phyloP scores from a whole-genome alignment of 1,140 invertebrate species.

The Rhagoletis pomonella region DNA sequence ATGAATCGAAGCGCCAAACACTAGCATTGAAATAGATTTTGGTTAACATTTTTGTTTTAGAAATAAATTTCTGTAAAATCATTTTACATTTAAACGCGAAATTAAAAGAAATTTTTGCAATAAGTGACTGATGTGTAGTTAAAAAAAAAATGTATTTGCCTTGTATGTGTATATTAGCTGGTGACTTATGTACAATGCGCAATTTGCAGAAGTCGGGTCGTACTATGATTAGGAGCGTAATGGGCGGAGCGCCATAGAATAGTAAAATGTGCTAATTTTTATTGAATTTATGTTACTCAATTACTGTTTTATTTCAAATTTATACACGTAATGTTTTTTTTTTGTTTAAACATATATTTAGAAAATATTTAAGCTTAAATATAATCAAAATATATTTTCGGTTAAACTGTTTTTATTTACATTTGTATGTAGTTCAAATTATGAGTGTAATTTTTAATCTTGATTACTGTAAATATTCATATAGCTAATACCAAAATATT shows the following conservation, averaged over 20 bases:
- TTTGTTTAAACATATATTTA: slow-evolving; percentile 2
- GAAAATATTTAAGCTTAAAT: neutral
- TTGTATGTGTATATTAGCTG: too few species aligned
- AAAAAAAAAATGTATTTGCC: too few species aligned
- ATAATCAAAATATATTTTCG: neutral
- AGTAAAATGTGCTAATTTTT: slow-evolving; percentile 14
- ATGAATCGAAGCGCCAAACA: too few species aligned
- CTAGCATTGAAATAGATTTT: too few species aligned
- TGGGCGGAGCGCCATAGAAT: neutral
- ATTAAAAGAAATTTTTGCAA: too few species aligned
- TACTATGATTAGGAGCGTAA: neutral
- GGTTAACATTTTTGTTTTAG: too few species aligned
- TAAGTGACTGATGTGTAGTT: too few species aligned
- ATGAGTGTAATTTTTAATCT: slow-evolving; percentile 1
- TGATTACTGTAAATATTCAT: slow-evolving; percentile 16
- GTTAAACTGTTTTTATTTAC: slow-evolving; percentile 8
- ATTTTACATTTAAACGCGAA: too few species aligned
- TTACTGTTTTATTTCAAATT: neutral
- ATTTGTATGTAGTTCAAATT: slow-evolving; percentile 20
- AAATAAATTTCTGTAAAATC: too few species aligned
- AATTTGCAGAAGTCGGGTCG: too few species aligned
- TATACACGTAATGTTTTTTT: neutral
- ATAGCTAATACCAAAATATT: slow-evolving; percentile 45
- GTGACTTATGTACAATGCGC: too few species aligned
- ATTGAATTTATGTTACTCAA: neutral